phyloP scores from a whole-genome alignment of 2,888 invertebrate species.

The Aquatica leii region DNA sequence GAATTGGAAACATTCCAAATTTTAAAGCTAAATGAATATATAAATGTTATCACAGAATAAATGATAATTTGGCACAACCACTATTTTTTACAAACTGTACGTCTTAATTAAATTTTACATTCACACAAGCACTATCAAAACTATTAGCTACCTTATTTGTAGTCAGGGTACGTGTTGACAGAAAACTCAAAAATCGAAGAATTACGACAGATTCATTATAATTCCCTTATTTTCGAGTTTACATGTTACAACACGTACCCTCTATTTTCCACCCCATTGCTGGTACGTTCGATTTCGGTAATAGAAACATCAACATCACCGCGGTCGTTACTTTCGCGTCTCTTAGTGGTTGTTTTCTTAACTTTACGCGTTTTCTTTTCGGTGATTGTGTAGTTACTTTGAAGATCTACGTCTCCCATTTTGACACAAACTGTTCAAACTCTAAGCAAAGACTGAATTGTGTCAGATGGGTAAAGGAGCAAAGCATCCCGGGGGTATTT shows the following conservation, averaged over 20 bases:
- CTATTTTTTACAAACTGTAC: too few species aligned
- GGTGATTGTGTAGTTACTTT: conserved; percentile 85
- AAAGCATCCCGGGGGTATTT: conserved; percentile 55
- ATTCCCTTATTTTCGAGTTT: conserved; percentile 7
- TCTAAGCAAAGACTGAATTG: conserved; percentile 49
- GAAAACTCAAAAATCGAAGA: neutral
- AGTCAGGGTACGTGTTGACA: conserved; percentile 63
- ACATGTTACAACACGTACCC: conserved; percentile 80
- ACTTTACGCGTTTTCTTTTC: conserved; percentile 89
- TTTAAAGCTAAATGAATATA: neutral
- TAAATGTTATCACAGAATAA: neutral
- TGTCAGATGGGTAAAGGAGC: conserved; percentile 55
- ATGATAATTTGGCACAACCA: conserved; percentile 4
- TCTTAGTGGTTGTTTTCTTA: conserved; percentile 86
- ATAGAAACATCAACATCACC: conserved; percentile 85
- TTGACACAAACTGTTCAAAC: conserved; percentile 46
- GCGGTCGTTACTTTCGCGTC: conserved; percentile 79
- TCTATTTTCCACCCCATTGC: conserved; percentile 70
- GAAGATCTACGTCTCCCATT: conserved; percentile 93
- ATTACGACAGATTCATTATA: neutral
- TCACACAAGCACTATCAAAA: conserved; percentile 7
- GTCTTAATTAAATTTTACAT: too few species aligned
- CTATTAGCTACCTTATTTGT: conserved; percentile 55
- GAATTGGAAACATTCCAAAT: neutral
- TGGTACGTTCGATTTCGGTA: conserved; percentile 77